Conservation (phyloP, 2,888 invertebrate species). For the Cantharis lateralis region DNA sequence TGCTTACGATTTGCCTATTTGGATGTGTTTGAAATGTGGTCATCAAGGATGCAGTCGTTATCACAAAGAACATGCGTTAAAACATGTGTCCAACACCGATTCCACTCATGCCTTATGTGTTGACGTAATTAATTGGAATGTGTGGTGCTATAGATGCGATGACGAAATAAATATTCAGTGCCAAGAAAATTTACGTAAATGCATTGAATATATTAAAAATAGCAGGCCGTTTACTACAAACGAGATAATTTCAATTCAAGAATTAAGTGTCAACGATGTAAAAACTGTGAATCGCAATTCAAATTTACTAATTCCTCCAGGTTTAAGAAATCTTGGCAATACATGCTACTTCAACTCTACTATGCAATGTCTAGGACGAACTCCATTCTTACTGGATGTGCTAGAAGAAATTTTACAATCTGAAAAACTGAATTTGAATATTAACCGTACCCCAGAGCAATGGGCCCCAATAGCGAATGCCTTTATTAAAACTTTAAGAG, state of each 20-base stretch:
- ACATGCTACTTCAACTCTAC: conserved; percentile 98
- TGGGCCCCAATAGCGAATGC: conserved; percentile 72
- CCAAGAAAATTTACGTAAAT: conserved; percentile 72
- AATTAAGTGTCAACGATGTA: conserved; percentile 43
- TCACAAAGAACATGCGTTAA: conserved; percentile 71
- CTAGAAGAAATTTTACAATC: conserved; percentile 70
- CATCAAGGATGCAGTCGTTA: conserved; percentile 74
- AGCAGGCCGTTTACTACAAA: conserved; percentile 40
- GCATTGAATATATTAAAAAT: conserved; percentile 72
- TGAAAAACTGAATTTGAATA: conserved; percentile 69
- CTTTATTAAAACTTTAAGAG: conserved; percentile 68
- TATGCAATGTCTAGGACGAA: conserved; percentile 88
- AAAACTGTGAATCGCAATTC: conserved; percentile 52
- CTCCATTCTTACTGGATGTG: conserved; percentile 72
- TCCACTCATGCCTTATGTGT: conserved; percentile 77
- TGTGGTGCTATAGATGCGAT: conserved; percentile 83
- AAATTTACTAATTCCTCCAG: conserved; percentile 64
- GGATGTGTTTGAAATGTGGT: conserved; percentile 85
- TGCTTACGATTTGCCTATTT: conserved; percentile 57
- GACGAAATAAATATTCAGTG: conserved; percentile 66
- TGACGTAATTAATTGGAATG: conserved; percentile 71
- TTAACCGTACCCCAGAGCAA: conserved; percentile 65
- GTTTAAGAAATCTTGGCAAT: conserved; percentile 89
- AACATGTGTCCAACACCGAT: conserved; percentile 71
- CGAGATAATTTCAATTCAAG: conserved; percentile 45